Conservation (phyloP, 1,140 invertebrate species). For the Teleogryllus occipitalis region DNA sequence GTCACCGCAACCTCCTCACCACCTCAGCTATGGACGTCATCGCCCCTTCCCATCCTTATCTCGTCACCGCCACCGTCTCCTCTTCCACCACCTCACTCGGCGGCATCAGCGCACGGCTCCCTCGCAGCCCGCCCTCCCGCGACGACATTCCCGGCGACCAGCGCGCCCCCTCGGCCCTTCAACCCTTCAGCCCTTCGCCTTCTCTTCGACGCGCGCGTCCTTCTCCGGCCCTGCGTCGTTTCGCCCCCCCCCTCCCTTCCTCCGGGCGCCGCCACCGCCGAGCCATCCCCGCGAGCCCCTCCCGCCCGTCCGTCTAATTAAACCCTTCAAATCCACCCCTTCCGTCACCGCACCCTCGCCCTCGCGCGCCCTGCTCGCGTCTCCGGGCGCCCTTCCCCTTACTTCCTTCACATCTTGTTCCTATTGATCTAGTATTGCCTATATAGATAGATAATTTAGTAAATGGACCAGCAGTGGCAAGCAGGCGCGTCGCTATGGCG, state of each 20-base stretch:
- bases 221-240: background rate
- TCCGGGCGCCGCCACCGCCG: background rate
- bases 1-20: no score
- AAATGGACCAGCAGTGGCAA: slow-evolving; percentile 20
- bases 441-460: slow-evolving; percentile 22
- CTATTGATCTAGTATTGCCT: slow-evolving; percentile 21
- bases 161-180: no score
- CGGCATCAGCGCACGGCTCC: no score
- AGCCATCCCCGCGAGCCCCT: background rate
- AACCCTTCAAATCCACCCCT: slow-evolving; percentile 8
- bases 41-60: no score
- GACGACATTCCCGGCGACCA: no score
- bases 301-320: slow-evolving; percentile 16
- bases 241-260: background rate
- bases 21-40: no score
- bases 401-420: slow-evolving; percentile 20
- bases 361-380: background rate
- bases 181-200: no score
- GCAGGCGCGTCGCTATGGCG: background rate
- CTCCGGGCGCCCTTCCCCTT: background rate
- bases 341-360: background rate
- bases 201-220: no score
- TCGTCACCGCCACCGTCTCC: no score
- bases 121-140: no score
- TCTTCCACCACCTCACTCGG: no score